Evolutionary conservation across 2,797 vertebrate species (phyloP).

Genomic region (Coilia nasus): DNA sequence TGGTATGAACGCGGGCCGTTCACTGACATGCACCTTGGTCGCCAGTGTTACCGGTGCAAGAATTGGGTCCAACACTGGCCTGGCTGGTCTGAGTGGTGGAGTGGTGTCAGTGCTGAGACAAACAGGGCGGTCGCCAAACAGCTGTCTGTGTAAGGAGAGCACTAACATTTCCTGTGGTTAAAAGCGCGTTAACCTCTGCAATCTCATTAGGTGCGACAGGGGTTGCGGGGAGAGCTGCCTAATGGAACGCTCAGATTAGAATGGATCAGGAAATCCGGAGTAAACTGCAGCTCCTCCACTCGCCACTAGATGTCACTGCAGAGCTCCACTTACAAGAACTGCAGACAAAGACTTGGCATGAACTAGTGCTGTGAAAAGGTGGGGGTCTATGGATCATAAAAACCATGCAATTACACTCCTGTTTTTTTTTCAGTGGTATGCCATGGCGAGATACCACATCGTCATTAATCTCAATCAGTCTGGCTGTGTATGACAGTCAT

Average conservation of each 20-base stretch:
- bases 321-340: not conserved
- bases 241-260: not conserved
- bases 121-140: not conserved
- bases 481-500: not conserved
- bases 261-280: not conserved
- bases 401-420: slow-evolving; percentile 15
- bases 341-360: too few species aligned
- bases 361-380: too few species aligned
- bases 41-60: too few species aligned
- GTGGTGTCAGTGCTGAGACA: not conserved
- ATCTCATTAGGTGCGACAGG: not conserved
- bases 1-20: too few species aligned
- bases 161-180: not conserved
- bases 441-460: not conserved
- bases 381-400: not conserved
- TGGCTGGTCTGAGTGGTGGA: too few species aligned
- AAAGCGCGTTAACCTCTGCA: slow-evolving; percentile 19
- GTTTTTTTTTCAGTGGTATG: not conserved
- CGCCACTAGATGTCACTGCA: slow-evolving; percentile 66
- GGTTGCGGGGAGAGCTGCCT: not conserved
- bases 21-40: too few species aligned
- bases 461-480: slow-evolving; percentile 21
- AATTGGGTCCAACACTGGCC: too few species aligned
- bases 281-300: slow-evolving; percentile 46
- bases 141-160: not conserved